Base-by-base conservation (phyloP, 2,797 vertebrate genomes). In the Anguilla anguilla region DNA sequence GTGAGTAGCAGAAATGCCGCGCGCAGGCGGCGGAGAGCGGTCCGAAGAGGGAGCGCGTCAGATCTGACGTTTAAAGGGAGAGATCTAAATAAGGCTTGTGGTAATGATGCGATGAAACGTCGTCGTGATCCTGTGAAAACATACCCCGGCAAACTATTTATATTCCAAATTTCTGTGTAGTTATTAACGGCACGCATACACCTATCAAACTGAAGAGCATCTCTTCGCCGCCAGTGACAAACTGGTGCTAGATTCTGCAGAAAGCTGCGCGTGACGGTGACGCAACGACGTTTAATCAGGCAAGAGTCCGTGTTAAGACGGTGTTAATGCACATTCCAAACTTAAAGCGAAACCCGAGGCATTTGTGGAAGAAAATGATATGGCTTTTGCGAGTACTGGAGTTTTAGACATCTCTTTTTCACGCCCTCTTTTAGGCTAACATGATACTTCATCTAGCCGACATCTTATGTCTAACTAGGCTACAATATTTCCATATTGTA, bases 201-300 rank as follows among this genome's bases (percentile, higher is more conserved):
- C 74, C 39, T 74, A 35, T 15, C 77, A 17, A 51, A 83, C n/a
- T 64, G 51, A 57, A 69, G 83, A 74, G 39, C 72, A 64, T 88
- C 55, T 83, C 74, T 61, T 7, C 69, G 22, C 83, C 11, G 53
- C 55, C 53, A 19, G 85, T 79, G 25, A 57, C 72, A 85, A 87
- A 88, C 77, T 90, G 85, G 74, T 85, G 53, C 72, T 67, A 43
- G 85, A 67, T 84, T 79, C 89, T 74, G 84, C 88, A 88, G 86
- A 86, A 86, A 69, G 88, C 79, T 89, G 72, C 81, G 88, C 86
- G 89, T 85, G 88, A 87, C 39, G 89, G 82, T 93, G 92, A 92
- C 91, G 91, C 91, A 91, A 89, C 59, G 72, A 51, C 79, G 81
- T 82, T 90, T 88, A 84, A 85, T 88, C 61, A 83, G 74, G 85